These are phyloP conservation scores for Caenorhabditis auriculariae DNA, from an alignment of 2,888 invertebrate genomes.

Conservation along the genomic window DNA sequence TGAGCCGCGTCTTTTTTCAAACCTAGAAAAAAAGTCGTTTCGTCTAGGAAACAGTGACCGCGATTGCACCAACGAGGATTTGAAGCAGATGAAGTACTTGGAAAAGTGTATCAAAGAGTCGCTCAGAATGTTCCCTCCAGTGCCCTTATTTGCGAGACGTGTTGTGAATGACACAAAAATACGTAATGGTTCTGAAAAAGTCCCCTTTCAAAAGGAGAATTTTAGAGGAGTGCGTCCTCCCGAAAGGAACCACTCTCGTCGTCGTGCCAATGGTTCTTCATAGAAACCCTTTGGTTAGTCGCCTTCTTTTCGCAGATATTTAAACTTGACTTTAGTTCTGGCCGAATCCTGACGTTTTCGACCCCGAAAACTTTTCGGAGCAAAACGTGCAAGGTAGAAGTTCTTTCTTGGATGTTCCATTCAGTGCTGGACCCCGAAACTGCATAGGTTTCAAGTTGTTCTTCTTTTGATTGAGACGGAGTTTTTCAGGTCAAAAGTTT, in stretches of 20 bases:
- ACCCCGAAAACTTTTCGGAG: conserved; percentile 64
- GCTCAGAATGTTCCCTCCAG: conserved; percentile 47
- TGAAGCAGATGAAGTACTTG: conserved; percentile 47
- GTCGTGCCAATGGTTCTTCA: conserved; percentile 57
- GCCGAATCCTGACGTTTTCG: conserved; percentile 63
- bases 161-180: neutral
- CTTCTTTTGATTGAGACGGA: neutral
- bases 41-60: conserved; percentile 23
- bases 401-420: conserved; percentile 35
- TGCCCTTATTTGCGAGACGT: conserved; percentile 39
- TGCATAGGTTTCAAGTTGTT: too few species aligned
- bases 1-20: conserved; percentile 43
- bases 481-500: conserved; percentile 34
- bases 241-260: conserved; percentile 54
- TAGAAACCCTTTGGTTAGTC: too few species aligned
- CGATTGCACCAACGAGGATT: conserved; percentile 59
- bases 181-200: neutral
- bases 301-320: too few species aligned
- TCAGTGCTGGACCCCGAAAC: conserved; percentile 40
- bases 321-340: conserved; percentile 30
- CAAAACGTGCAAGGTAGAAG: conserved; percentile 47
- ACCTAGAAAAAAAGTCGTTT: too few species aligned
- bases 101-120: conserved; percentile 50
- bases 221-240: conserved; percentile 32
- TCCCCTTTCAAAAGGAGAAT: neutral